Evolutionary conservation across 2,888 invertebrate species (phyloP), one percentile per base, ranked within the genome.

Genomic region (Drosophila kuntzei): DNA sequence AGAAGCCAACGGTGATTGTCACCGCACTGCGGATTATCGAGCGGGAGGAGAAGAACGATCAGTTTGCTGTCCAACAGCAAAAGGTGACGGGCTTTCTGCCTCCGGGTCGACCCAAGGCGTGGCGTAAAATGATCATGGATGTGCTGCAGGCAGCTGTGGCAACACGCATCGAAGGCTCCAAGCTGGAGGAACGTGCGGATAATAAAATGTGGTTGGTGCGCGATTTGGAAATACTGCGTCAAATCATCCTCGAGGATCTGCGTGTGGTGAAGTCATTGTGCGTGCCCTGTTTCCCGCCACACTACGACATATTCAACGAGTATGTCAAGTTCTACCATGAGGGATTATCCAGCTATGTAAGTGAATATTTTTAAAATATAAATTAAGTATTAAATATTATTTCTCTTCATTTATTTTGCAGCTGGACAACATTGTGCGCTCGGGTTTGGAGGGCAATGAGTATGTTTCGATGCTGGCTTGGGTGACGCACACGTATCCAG

Each of bases 121-220:
- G 98, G 99, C 95, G 96, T 55, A 94, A 95, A 11, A 97, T 96
- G 94, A 96, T 96, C 0, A 96, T 98, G 91, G 94, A 96, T 80
- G 96, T 97, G 0, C 90, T 97, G 12, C 95, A 96, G 90, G 94
- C 95, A 86, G 95, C 96, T 0, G 97, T 97, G 0, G 95, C 95
- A 0, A 96, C 96, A 66, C 94, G 98, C 62, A 96, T 99, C 57
- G 99, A 99, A 92, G 99, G 98, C 0, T 98, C 98, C 6, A 97
- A 98, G 79, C 95, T 98, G 4, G 98, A 99, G 86, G 98, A 98
- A 88, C 93, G 98, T 22, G 94, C 94, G 18, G 96, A 96, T 81
- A 97, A 98, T 92, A 98, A 98, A 92, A 95, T 98, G 93, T 99
- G 99, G 99, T 93, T 99, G 12, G 98, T 98, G 3, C 94, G 97